phyloP scores from a whole-genome alignment of 2,888 invertebrate species.

The Hydropsyche betteni region DNA sequence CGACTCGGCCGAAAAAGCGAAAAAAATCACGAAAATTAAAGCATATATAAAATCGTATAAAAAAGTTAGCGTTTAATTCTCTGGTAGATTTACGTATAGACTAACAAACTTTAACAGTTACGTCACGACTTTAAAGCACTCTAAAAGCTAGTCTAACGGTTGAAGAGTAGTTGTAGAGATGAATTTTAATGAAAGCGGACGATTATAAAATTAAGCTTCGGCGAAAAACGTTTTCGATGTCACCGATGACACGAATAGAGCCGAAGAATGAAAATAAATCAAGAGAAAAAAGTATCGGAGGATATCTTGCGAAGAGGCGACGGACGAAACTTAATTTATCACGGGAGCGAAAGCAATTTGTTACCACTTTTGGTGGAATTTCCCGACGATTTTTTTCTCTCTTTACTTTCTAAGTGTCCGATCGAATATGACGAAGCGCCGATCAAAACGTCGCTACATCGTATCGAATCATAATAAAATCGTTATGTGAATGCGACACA shows the following conservation, averaged over 20 bases:
- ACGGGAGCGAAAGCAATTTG: slow-evolving; percentile 15
- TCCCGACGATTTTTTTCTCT: not conserved
- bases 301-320: not conserved
- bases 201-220: not conserved
- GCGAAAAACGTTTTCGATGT: slow-evolving; percentile 1
- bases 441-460: slow-evolving; percentile 5
- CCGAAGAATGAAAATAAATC: too few species aligned
- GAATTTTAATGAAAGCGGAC: slow-evolving; percentile 15
- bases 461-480: too few species aligned
- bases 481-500: too few species aligned
- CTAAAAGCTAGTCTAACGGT: slow-evolving; percentile 2
- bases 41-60: too few species aligned
- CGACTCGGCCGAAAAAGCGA: not conserved
- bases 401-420: not conserved
- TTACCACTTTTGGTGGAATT: slow-evolving; percentile 1
- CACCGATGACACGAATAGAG: too few species aligned
- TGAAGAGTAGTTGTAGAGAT: not conserved
- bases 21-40: too few species aligned
- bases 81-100: not conserved
- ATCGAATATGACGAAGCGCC: slow-evolving; percentile 1
- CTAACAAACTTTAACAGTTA: slow-evolving; percentile 4
- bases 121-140: not conserved
- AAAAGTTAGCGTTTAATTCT: too few species aligned
- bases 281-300: not conserved
- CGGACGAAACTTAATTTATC: slow-evolving; percentile 14